Conservation (phyloP, 2,113 vertebrate species). For the Anhinga anhinga region DNA sequence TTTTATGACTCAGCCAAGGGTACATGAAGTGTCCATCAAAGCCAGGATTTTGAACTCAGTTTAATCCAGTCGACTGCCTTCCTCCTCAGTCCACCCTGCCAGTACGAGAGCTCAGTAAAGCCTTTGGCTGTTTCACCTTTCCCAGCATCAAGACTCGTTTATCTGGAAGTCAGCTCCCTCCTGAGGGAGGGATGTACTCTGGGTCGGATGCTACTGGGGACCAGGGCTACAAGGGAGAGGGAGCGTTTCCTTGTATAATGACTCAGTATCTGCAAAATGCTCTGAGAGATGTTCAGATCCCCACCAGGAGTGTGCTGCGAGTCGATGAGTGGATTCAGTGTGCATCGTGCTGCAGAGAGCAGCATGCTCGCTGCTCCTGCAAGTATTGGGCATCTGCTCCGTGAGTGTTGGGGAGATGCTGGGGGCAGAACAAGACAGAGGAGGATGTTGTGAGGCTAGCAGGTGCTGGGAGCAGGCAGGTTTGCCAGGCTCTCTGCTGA, state of each 20-base stretch:
- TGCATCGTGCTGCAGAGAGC: accelerated
- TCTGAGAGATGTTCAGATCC: background rate
- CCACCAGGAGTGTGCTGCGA: background rate
- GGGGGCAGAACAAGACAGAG: background rate
- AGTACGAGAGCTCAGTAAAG: background rate
- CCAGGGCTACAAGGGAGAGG: background rate
- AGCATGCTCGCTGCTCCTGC: accelerated
- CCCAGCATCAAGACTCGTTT: background rate
- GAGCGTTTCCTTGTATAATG: background rate
- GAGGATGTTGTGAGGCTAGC: background rate
- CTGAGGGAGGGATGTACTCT: background rate
- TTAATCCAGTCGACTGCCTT: background rate
- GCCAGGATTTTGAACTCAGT: background rate
- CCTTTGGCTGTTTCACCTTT: conserved; percentile 5
- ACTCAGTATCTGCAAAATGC: background rate
- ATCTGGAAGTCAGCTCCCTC: background rate
- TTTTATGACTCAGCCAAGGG: background rate
- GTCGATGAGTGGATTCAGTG: accelerated
- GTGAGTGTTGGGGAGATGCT: background rate
- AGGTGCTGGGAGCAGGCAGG: background rate
- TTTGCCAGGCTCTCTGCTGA: background rate
- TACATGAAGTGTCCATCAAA: background rate
- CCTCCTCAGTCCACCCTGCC: background rate
- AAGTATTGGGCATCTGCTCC: background rate
- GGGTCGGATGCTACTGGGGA: background rate